Evolutionary conservation across 2,888 invertebrate genomes (phyloP).

Genomic region (Brachyptera putata): DNA sequence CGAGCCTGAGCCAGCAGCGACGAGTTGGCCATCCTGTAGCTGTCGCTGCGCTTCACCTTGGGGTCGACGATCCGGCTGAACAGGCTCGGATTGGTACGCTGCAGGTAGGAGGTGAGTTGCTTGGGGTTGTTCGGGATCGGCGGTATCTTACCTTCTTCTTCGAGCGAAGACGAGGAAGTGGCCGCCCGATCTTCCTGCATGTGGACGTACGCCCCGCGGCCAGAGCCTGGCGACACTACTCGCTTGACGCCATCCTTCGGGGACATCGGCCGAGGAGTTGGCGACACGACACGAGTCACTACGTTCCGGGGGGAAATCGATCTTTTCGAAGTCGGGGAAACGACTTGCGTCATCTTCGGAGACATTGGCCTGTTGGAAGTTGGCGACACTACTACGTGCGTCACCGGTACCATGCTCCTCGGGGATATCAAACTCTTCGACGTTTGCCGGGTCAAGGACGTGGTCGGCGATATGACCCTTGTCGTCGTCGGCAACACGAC

Average conservation of each 20-base stretch:
- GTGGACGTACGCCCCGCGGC: slow-evolving; percentile 31
- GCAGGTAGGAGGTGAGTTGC: slow-evolving; percentile 27
- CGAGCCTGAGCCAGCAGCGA: slow-evolving; percentile 52
- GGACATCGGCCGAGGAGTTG: neutral
- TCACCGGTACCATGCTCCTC: too few species aligned
- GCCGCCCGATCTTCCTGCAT: slow-evolving; percentile 27
- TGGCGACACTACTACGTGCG: too few species aligned
- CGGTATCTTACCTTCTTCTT: slow-evolving; percentile 63
- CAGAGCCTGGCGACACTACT: neutral
- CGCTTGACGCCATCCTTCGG: neutral
- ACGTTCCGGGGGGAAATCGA: neutral
- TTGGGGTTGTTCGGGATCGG: slow-evolving; percentile 29
- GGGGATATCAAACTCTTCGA: too few species aligned
- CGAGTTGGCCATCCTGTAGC: slow-evolving; percentile 77
- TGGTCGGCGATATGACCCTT: neutral
- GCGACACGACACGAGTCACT: neutral
- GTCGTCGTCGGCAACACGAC: neutral
- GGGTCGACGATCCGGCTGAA: slow-evolving; percentile 30
- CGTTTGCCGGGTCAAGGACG: neutral
- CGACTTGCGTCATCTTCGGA: neutral
- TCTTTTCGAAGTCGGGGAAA: neutral
- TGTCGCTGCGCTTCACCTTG: slow-evolving; percentile 75
- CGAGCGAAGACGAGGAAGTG: slow-evolving; percentile 43
- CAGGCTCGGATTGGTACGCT: slow-evolving; percentile 28
- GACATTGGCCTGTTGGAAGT: too few species aligned